phyloP scores from a whole-genome alignment of 2,888 invertebrate genomes.

The Agrotis exclamationis region DNA sequence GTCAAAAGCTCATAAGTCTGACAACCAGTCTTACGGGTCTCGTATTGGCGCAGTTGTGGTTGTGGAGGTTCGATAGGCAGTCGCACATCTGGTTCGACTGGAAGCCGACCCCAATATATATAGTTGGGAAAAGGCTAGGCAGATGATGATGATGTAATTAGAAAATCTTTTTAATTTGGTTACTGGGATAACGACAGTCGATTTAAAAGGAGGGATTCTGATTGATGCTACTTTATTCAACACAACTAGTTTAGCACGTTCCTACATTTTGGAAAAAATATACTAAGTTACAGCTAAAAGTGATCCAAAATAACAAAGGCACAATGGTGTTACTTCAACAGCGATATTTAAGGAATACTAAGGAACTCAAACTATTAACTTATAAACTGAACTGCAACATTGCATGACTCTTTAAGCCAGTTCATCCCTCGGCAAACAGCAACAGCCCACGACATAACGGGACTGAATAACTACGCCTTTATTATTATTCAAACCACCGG shows the following conservation, averaged over 20 bases:
- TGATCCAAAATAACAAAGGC: too few species aligned
- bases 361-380: not conserved
- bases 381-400: constrained; percentile 18
- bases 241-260: too few species aligned
- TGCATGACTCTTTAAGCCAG: constrained; percentile 5
- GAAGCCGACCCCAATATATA: too few species aligned
- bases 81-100: too few species aligned
- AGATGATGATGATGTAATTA: too few species aligned
- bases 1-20: too few species aligned
- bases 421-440: constrained; percentile 43
- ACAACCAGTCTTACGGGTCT: too few species aligned
- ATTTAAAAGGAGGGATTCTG: not conserved
- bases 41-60: too few species aligned
- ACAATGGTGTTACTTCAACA: too few species aligned
- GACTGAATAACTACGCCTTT: constrained; percentile 48
- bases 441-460: constrained; percentile 51
- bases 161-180: not conserved
- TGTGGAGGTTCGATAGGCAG: too few species aligned
- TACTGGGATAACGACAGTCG: not conserved
- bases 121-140: too few species aligned
- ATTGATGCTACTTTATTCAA: not conserved
- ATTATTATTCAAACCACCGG: constrained; percentile 59
- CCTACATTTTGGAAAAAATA: not conserved
- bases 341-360: not conserved
- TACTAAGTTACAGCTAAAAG: too few species aligned